Base-by-base conservation (phyloP, 2,888 invertebrate genomes). In the Zele albiditarsus region DNA sequence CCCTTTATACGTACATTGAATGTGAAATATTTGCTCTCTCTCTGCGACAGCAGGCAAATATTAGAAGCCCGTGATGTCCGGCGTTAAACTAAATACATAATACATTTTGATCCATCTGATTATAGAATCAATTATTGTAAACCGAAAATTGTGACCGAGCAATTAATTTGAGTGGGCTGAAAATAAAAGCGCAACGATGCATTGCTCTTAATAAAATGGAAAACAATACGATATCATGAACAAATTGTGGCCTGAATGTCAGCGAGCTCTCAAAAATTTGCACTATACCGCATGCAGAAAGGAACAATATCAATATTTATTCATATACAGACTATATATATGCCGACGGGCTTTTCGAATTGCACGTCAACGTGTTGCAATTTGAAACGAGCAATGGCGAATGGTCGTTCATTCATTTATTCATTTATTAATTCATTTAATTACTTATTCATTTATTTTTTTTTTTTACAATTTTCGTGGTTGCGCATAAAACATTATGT, bases 351-450 rank as follows among this genome's bases (percentile, higher is more conserved):
- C 72, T 79, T 80, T 80, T 82, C 80, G 78, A 82, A 82, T 81
- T 80, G 80, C 80, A 80, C 79, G 78, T 78, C 79, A 81, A 81
- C 79, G 81, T 80, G 75, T 80, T 79, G 79, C 74, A 73, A 75
- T 78, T 79, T 80, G 81, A 80, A 83, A 81, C 82, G 84, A 86
- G 84, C 85, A 83, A 84, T 83, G 82, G 82, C 76, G 69, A 73
- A 62, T 67, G 72, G 49, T 62, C 66, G 67, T 68, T 60, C 62
- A 58, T 66, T 71, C 58, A 65, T 42, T 33, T 42, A 27, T 69
- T 67, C 49, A 49, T 62, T 67, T 65, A 46, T 62, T 68, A 53
- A n/a, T 12, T n/a, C 25, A 20, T 33, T 65, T 27, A 16, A 33
- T 63, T 53, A 12, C 53, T 63, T 38, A 38, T 38, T 38, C 12